These are phyloP conservation scores for Thymelicus lineola DNA, from an alignment of 2,888 invertebrate species.

Conservation along the genomic window DNA sequence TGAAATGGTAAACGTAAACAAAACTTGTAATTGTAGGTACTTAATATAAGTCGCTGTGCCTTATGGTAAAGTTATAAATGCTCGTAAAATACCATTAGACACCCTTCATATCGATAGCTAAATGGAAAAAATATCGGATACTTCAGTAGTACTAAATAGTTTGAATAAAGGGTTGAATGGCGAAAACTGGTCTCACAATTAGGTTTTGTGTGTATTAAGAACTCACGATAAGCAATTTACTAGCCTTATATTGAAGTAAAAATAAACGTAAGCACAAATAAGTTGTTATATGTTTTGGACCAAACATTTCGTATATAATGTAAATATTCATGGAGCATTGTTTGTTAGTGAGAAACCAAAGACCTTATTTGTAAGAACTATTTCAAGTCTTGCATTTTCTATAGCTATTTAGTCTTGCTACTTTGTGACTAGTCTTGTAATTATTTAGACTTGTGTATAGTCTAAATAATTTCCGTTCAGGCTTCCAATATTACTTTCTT, in stretches of 20 bases:
- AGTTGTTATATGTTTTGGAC: constrained; percentile 3
- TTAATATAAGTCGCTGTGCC: no score
- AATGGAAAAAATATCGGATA: not conserved
- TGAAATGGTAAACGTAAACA: not conserved
- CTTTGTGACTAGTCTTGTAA: not conserved
- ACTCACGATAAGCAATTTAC: no score
- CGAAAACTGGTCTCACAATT: no score
- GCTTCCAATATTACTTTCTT: not conserved
- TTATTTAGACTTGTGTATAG: no score
- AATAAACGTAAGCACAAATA: constrained; percentile 1
- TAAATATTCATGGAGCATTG: constrained; percentile 3
- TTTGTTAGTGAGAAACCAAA: constrained; percentile 23
- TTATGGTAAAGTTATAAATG: no score
- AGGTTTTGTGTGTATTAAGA: no score
- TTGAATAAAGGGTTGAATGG: not conserved
- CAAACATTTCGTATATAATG: constrained; percentile 14
- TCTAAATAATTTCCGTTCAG: not conserved
- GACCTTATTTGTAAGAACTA: constrained; percentile 15
- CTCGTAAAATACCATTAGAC: no score
- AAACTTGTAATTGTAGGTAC: no score
- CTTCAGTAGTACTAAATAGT: not conserved
- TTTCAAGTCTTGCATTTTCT: constrained; percentile 5
- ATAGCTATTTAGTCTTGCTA: not conserved
- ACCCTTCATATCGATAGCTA: no score
- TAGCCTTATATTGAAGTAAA: no score